Evolutionary conservation across 2,113 vertebrate genomes (phyloP), one percentile per base, ranked within the genome.

Genomic region (Platysternon megacephalum): DNA sequence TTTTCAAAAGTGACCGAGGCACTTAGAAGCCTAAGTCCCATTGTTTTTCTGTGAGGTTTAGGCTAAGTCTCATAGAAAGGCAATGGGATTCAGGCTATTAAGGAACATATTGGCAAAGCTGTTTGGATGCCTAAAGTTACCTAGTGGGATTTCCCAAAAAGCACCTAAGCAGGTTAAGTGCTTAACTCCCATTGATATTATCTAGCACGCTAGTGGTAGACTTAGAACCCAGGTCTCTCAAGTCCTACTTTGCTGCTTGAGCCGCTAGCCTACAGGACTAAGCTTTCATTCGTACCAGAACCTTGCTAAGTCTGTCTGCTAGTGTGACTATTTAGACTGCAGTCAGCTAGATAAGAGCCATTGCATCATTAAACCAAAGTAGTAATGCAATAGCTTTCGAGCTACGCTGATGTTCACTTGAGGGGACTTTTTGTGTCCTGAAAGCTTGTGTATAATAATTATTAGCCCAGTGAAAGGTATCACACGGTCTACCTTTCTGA

Each of bases 31-130:
- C 65, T 78, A 92, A 97, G 39, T 84, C 53, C 56, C 93, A 79
- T 84, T 87, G 78, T 91, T 90, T 93, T 97, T 95, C 93, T 92
- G 78, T 32, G 39, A 95, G 87, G 83, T 88, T 89, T 92, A 79
- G 93, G 46, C 52, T 87, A 91, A 65, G 58, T 68, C 56, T 61
- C 35, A n/a, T 68, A 39, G 65, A 68, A 68, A 68, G 17, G 65
- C 65, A 68, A n/a, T 39, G 65, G 17, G 65, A 90, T 86, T 89
- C 89, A 79, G 94, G 49, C 52, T 89, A 89, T 87, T 91, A 81
- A 83, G 78, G 89, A 86, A 85, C 61, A 58, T 65, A 48, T 83
- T 79, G 95, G 87, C 89, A 87, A 93, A 94, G 88, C 91, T 85
- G n/a, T 2, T 12, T 89, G n/a, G 79, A 44, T 72, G 5, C 65